These are phyloP conservation scores for Eupithecia centaureata DNA, from an alignment of 2,888 invertebrate species.

Conservation along the genomic window DNA sequence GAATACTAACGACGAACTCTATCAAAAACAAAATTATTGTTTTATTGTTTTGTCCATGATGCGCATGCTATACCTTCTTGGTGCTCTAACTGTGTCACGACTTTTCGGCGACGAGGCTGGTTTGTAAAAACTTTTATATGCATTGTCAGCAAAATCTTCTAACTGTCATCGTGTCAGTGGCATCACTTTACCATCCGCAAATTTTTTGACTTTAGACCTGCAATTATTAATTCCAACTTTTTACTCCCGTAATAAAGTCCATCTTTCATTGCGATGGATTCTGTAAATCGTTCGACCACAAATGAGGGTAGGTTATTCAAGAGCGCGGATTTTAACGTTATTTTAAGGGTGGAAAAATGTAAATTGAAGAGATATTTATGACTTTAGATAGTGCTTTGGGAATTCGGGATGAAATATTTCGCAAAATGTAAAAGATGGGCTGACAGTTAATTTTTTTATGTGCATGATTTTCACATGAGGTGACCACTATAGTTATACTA, in stretches of 20 bases:
- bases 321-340: conserved; percentile 43
- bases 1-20: too few species aligned
- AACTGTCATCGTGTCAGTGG: not conserved
- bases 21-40: not conserved
- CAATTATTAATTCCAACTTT: conserved; percentile 34
- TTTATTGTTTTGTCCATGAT: too few species aligned
- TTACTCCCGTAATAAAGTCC: conserved; percentile 24
- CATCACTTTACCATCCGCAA: conserved; percentile 26
- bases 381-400: conserved; percentile 35
- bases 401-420: conserved; percentile 13
- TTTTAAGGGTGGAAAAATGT: conserved; percentile 44
- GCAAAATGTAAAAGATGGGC: not conserved
- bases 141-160: not conserved
- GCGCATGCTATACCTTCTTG: not conserved
- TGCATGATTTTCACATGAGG: not conserved
- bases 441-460: not conserved
- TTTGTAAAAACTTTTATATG: not conserved
- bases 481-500: not conserved
- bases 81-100: not conserved
- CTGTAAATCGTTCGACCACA: conserved; percentile 34
- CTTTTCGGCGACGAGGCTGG: not conserved
- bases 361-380: conserved; percentile 44
- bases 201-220: conserved; percentile 37
- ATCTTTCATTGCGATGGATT: conserved; percentile 28
- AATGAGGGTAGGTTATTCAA: conserved; percentile 46